A percentile compares a stretch with the other conserved stretches of the same genome.
phyloP scores from a whole-genome alignment of 2,113 vertebrate genomes.

The Takifugu flavidus region DNA sequence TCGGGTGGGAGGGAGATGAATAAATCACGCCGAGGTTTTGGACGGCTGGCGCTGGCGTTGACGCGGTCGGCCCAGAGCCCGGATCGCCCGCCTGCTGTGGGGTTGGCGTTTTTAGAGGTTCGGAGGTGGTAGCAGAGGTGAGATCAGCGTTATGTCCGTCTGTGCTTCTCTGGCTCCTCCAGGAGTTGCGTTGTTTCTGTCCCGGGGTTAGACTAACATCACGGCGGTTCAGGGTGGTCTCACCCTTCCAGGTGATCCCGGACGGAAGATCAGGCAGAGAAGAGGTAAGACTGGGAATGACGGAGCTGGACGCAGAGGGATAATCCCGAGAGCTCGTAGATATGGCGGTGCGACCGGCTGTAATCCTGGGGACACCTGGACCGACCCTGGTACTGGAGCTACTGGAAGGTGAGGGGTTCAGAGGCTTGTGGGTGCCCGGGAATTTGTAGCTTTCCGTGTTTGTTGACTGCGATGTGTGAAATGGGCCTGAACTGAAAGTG shows the following conservation, averaged over 20 bases:
- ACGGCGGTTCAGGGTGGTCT: neutral
- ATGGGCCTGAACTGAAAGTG: constrained; percentile 4
- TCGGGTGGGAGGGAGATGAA: constrained; percentile 16
- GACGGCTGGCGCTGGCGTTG: constrained; percentile 11
- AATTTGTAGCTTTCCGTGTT: neutral
- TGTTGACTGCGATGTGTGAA: constrained; percentile 7
- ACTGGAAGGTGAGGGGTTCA: neutral
- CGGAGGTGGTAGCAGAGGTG: constrained; percentile 20
- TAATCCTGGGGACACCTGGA: constrained; percentile 1
- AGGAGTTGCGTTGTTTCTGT: constrained; percentile 7
- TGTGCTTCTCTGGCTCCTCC: constrained; percentile 39
- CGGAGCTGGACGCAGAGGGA: neutral
- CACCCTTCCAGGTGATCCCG: constrained; percentile 7
- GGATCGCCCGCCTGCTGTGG: neutral
- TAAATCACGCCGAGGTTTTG: neutral
- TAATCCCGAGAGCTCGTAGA: constrained; percentile 1
- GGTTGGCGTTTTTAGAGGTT: constrained; percentile 17
- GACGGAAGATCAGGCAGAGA: constrained; percentile 3
- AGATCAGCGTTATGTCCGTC: constrained; percentile 6
- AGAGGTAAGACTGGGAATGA: neutral
- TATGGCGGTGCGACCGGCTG: constrained; percentile 1
- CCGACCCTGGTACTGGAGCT: neutral
- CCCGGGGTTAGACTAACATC: constrained; percentile 4
- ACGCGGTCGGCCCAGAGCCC: constrained; percentile 3
- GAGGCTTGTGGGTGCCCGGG: constrained; percentile 1